Conservation (phyloP, 2,113 vertebrate genomes). For the Otolemur garnettii region DNA sequence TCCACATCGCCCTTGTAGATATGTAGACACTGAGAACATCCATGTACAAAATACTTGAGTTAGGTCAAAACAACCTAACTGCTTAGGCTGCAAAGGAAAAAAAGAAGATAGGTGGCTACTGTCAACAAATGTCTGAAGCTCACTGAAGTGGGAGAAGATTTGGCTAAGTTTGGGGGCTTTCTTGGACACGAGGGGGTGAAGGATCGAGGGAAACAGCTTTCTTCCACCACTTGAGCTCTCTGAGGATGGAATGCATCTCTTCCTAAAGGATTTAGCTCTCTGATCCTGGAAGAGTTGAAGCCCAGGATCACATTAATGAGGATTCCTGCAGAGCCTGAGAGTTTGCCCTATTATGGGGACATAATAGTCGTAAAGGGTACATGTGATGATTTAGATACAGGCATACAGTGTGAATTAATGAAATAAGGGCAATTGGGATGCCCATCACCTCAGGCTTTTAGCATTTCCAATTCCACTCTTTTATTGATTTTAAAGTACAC, state of each 20-base stretch:
- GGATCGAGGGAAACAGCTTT: neutral
- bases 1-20: neutral
- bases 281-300: neutral
- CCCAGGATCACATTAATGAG: neutral
- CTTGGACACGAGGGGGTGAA: neutral
- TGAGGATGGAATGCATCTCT: too few species aligned
- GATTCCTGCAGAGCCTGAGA: neutral
- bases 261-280: neutral
- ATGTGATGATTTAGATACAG: too few species aligned
- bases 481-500: too few species aligned
- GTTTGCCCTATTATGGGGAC: neutral
- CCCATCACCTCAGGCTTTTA: too few species aligned
- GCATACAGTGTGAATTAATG: too few species aligned
- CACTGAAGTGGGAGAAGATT: neutral
- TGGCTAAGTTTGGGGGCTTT: neutral
- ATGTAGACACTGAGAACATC: too few species aligned
- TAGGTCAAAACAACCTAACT: neutral
- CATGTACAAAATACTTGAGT: neutral
- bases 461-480: too few species aligned
- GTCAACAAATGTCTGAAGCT: neutral
- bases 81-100: neutral
- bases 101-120: neutral
- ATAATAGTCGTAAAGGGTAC: too few species aligned
- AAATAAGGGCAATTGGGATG: too few species aligned
- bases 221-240: neutral